Conservation (phyloP, 1,140 invertebrate genomes). For the Philopotamus ludificatus region DNA sequence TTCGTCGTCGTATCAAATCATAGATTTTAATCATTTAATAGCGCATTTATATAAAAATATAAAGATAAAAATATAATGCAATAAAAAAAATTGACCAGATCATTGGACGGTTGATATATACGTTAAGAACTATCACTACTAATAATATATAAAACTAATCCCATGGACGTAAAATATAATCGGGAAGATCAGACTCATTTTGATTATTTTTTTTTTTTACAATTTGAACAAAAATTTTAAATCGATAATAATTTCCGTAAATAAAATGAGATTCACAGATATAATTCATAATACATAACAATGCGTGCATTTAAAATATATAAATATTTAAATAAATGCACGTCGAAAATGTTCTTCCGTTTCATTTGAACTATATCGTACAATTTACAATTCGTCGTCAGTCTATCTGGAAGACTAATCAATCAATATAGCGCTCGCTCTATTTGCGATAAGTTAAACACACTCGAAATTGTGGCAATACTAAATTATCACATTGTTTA, state of each 20-base stretch:
- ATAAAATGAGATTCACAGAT: background rate
- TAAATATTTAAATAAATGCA: background rate
- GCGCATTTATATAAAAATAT: no score
- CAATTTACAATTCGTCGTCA: background rate
- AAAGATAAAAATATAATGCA: no score
- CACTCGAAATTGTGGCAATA: background rate
- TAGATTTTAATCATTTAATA: no score
- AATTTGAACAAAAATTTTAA: background rate
- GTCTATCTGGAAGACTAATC: background rate
- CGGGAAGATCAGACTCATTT: background rate
- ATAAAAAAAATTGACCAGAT: conserved; percentile 37
- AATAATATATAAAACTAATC: background rate
- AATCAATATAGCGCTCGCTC: background rate
- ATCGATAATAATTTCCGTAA: background rate
- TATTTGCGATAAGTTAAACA: background rate
- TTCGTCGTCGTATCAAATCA: no score
- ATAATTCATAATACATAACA: background rate
- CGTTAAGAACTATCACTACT: background rate
- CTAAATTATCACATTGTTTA: background rate
- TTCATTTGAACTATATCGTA: background rate
- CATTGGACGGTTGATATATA: conserved; percentile 39
- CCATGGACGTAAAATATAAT: background rate
- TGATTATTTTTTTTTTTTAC: background rate
- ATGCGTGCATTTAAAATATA: background rate
- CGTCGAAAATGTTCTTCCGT: background rate